phyloP scores from a whole-genome alignment of 2,888 invertebrate genomes.

The Heliconius charithonia region DNA sequence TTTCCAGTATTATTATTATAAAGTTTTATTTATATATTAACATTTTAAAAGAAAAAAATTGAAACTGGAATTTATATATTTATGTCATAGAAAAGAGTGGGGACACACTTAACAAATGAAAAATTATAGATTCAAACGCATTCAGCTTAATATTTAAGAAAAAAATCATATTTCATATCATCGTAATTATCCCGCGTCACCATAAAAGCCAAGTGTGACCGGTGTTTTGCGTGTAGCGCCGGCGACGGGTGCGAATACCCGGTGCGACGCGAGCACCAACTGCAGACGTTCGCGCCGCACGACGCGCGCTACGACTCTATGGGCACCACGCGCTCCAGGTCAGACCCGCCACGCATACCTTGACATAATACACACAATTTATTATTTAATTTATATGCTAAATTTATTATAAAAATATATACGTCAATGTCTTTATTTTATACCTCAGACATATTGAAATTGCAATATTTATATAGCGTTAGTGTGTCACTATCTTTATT shows the following conservation, averaged over 20 bases:
- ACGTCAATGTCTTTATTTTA: neutral
- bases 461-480: neutral
- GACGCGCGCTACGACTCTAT: conserved; percentile 91
- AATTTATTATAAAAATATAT: neutral
- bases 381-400: neutral
- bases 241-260: conserved; percentile 95
- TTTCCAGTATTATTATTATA: neutral
- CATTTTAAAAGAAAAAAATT: neutral
- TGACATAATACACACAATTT: conserved; percentile 54
- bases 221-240: conserved; percentile 86
- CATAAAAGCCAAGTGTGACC: neutral
- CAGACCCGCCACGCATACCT: conserved; percentile 83
- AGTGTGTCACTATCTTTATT: neutral
- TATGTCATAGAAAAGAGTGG: neutral
- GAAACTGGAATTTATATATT: neutral
- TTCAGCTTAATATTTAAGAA: neutral
- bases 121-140: neutral
- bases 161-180: neutral
- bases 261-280: conserved; percentile 87
- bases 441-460: neutral
- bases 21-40: neutral
- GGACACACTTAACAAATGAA: neutral
- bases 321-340: conserved; percentile 93
- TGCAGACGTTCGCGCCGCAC: conserved; percentile 75
- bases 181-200: conserved; percentile 6